Base-by-base conservation (phyloP, 30 jellyfish, hydroid and myxozoan species). In the Pelagia noctiluca region DNA sequence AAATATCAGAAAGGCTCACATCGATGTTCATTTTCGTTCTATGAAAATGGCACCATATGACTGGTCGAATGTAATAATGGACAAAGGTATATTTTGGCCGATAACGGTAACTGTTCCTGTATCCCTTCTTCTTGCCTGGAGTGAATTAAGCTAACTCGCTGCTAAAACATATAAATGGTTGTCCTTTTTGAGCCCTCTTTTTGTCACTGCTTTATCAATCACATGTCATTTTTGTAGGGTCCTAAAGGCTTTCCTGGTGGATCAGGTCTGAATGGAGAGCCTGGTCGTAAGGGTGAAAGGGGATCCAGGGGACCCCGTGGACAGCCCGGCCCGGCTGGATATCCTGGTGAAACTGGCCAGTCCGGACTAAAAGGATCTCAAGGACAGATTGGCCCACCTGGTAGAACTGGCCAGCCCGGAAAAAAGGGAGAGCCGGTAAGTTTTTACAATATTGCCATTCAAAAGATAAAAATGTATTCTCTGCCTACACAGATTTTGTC, bases 281-380 rank as follows among this genome's bases (percentile, higher is more conserved):
- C 79, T 64, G 97, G 97, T 16, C 37, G 23, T 10, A 52, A 71
- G 23, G 97, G 96, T 1, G 78, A 50, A 23, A 79, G 87, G 13
- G 97, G 97, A 33, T 87, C 88, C 1, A 53, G 89, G 33, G 97
- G 94, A 33, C 87, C 89, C 31, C 94, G 74, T 66, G 97, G 97
- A 10, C 49, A 25, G 7, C 86, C 96, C 23, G 97, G 97, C 0
- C 88, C 86, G 25, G 22, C 60, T 7, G 97, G 97, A 10, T 89
- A 89, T 24, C 50, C 91, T 54, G 97, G 97, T 50, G 95, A 84
- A 63, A 75, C 91, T 29, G 97, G 97, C 8, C 67, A 7, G 50
- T 75, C 70, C 5, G 97, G 97, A 22, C 65, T 33, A 47, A 66
- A 87, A 38, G 97, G 97, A 22, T 84, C 57, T 0, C 86, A 65